These are phyloP conservation scores for Mormyrus proboscirostris DNA, from an alignment of 2,797 vertebrate genomes.

Conservation along the genomic window DNA sequence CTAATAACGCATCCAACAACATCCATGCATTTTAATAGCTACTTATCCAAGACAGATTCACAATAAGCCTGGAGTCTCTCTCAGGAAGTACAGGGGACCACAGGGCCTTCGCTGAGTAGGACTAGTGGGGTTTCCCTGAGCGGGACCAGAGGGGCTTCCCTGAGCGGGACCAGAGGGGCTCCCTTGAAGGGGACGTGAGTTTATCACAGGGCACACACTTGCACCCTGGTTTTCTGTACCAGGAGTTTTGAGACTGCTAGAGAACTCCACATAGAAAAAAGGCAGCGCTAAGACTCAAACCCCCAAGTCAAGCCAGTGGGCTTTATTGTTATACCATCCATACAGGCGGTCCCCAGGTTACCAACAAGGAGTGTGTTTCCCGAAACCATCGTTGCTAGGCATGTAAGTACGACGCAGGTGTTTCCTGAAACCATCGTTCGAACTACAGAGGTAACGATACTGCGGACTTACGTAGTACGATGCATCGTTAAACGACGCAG, in stretches of 20 bases:
- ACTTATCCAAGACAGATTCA: neutral
- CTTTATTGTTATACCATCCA: neutral
- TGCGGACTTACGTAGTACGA: too few relatives aligned
- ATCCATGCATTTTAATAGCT: neutral
- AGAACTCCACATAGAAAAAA: neutral
- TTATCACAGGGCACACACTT: neutral
- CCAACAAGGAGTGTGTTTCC: too few relatives aligned
- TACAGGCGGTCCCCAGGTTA: neutral
- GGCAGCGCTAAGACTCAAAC: neutral
- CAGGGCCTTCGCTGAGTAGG: neutral
- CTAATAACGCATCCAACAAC: neutral
- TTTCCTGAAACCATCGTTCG: too few relatives aligned
- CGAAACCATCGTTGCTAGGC: too few relatives aligned
- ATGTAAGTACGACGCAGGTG: too few relatives aligned
- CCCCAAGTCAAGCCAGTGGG: neutral
- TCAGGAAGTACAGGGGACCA: neutral
- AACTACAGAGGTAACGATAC: too few relatives aligned
- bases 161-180: neutral
- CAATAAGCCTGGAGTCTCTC: neutral
- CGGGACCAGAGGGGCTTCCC: neutral
- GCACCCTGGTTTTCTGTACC: neutral
- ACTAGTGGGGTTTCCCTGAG: neutral
- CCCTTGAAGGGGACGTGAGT: neutral
- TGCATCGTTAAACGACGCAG: too few relatives aligned
- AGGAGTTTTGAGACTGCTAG: neutral